Conservation (phyloP, 2,888 invertebrate species). For the Diadromus collaris region DNA sequence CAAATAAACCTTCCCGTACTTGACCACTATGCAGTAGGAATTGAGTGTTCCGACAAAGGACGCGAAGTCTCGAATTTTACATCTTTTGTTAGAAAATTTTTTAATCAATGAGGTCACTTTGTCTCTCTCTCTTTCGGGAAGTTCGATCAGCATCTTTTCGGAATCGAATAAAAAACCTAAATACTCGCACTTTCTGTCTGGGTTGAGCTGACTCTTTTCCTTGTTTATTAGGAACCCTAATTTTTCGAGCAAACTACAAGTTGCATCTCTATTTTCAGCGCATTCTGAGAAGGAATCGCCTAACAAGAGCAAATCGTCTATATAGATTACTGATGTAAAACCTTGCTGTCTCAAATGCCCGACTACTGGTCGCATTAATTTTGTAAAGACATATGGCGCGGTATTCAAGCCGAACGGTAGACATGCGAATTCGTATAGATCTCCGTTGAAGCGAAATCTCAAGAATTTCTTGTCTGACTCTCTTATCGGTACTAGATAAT, state of each 20-base stretch:
- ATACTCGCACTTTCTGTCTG: conserved; percentile 25
- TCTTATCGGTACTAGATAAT: conserved; percentile 43
- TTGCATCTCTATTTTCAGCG: background rate
- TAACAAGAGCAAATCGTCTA: conserved; percentile 32
- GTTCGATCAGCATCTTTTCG: conserved; percentile 15
- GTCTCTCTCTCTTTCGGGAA: conserved; percentile 12
- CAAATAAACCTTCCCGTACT: conserved; percentile 31
- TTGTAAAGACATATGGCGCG: conserved; percentile 41
- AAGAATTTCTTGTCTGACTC: conserved; percentile 37
- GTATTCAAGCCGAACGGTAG: conserved; percentile 43
- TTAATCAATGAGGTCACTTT: conserved; percentile 10
- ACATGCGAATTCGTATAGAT: conserved; percentile 40
- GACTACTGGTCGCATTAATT: conserved; percentile 36
- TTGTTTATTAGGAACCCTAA: conserved; percentile 31
- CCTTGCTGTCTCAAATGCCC: conserved; percentile 17
- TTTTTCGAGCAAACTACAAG: conserved; percentile 12
- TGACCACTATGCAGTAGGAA: conserved; percentile 31
- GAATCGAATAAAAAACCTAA: no score
- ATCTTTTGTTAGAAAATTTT: conserved; percentile 7
- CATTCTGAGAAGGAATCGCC: conserved; percentile 28
- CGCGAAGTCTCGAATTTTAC: conserved; percentile 46
- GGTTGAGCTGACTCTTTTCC: conserved; percentile 39
- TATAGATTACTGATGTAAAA: conserved; percentile 10
- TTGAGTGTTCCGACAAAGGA: conserved; percentile 29
- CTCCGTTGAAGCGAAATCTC: conserved; percentile 48